Evolutionary conservation across 2,113 vertebrate genomes (phyloP).

Genomic region (Nothoprocta pentlandii): DNA sequence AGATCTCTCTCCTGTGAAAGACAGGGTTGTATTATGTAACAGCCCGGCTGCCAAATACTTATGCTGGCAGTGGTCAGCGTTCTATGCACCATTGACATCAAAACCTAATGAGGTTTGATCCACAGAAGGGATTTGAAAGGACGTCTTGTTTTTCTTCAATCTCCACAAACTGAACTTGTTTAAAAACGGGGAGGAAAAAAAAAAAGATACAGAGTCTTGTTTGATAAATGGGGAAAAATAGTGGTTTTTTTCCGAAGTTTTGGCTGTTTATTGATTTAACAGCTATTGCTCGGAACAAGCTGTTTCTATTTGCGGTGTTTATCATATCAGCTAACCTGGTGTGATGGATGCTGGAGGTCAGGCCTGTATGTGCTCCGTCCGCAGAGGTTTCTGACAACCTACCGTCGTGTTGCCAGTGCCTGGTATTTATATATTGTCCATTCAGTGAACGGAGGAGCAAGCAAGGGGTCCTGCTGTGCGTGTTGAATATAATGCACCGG

Average conservation of each 20-base stretch:
- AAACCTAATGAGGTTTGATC: conserved; percentile 73
- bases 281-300: conserved; percentile 61
- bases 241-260: conserved; percentile 36
- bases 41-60: conserved; percentile 70
- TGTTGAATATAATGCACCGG: neutral
- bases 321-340: conserved; percentile 49
- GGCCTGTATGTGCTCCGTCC: neutral
- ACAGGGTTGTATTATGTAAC: conserved; percentile 77
- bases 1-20: conserved; percentile 70
- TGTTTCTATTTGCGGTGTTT: conserved; percentile 63
- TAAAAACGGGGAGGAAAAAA: neutral
- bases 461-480: neutral
- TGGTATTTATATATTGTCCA: neutral
- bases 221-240: conserved; percentile 64
- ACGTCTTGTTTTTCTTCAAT: conserved; percentile 64
- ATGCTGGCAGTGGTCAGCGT: conserved; percentile 62
- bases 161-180: conserved; percentile 71
- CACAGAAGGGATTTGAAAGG: conserved; percentile 69
- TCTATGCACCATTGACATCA: conserved; percentile 77
- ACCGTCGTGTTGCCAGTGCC: neutral
- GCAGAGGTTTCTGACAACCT: conserved; percentile 7
- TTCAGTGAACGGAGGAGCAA: neutral
- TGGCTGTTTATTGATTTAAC: conserved; percentile 67
- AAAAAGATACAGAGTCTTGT: conserved; percentile 64
- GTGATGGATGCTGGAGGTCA: neutral